Evolutionary conservation across 2,888 invertebrate species (phyloP).

Genomic region (Toxonevra muliebris): DNA sequence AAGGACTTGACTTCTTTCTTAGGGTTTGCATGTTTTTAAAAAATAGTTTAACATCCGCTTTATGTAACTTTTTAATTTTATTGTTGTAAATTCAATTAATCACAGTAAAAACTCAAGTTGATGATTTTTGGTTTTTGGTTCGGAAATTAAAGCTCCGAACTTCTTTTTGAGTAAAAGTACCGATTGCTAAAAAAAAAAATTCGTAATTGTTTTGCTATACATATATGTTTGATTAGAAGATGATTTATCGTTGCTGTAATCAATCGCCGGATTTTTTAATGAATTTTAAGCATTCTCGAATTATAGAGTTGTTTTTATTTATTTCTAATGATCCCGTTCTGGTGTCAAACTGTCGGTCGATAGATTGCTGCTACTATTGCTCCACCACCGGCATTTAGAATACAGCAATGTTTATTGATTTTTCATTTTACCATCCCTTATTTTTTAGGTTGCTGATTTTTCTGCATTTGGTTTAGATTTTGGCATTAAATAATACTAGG

Average conservation of each 20-base stretch:
- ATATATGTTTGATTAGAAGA: no score
- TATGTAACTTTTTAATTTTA: constrained; percentile 30
- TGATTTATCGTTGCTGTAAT: no score
- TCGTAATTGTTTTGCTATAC: no score
- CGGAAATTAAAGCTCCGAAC: neutral
- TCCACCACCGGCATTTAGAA: constrained; percentile 46
- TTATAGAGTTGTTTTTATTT: neutral
- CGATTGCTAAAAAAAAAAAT: no score
- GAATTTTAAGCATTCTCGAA: no score
- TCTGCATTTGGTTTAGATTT: neutral
- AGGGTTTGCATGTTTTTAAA: constrained; percentile 82
- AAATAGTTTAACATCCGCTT: constrained; percentile 51
- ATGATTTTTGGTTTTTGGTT: constrained; percentile 27
- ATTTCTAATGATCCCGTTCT: neutral
- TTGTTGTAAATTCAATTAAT: no score
- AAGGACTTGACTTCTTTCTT: constrained; percentile 91
- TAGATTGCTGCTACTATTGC: constrained; percentile 21
- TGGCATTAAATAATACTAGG: neutral
- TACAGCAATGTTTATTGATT: constrained; percentile 50
- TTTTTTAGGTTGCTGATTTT: no score
- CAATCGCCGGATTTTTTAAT: no score
- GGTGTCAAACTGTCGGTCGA: neutral
- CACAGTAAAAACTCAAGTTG: no score
- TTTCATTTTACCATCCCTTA: constrained; percentile 38
- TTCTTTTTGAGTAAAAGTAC: no score